These are phyloP conservation scores for Cataglyphis albicans DNA, from an alignment of 2,888 invertebrate genomes.

Conservation along the genomic window DNA sequence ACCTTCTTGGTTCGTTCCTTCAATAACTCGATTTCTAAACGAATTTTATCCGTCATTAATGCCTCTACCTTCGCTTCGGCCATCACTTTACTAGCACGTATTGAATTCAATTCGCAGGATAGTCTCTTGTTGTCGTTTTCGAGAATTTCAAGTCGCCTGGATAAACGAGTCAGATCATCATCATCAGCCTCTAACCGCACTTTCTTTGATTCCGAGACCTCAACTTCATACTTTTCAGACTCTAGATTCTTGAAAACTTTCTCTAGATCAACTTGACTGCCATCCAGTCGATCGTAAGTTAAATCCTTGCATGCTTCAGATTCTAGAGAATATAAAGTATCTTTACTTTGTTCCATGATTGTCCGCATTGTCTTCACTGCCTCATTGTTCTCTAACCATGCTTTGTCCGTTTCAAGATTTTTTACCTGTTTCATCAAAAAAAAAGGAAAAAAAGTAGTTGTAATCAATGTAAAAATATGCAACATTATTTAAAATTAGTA, in stretches of 20 bases:
- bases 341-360: conserved; percentile 73
- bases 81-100: conserved; percentile 76
- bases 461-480: not conserved
- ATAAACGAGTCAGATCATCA: conserved; percentile 69
- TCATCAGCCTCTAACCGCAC: conserved; percentile 80
- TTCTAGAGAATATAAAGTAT: conserved; percentile 72
- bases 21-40: conserved; percentile 85
- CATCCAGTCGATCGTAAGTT: conserved; percentile 77
- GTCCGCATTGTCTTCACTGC: conserved; percentile 67
- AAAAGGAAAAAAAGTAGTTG: not conserved
- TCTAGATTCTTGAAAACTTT: conserved; percentile 71
- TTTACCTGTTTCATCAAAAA: conserved; percentile 71
- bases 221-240: conserved; percentile 79
- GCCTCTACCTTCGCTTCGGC: conserved; percentile 85
- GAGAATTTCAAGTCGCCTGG: conserved; percentile 79
- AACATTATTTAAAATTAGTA: not conserved
- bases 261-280: conserved; percentile 76
- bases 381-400: conserved; percentile 74
- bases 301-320: conserved; percentile 75
- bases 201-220: conserved; percentile 84
- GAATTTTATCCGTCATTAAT: conserved; percentile 87
- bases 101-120: conserved; percentile 75
- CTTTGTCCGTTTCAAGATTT: conserved; percentile 79
- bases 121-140: conserved; percentile 82
- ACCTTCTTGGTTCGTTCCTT: conserved; percentile 76